These are phyloP conservation scores for Trichogramma evanescens DNA, from an alignment of 2,888 invertebrate species.

Conservation along the genomic window DNA sequence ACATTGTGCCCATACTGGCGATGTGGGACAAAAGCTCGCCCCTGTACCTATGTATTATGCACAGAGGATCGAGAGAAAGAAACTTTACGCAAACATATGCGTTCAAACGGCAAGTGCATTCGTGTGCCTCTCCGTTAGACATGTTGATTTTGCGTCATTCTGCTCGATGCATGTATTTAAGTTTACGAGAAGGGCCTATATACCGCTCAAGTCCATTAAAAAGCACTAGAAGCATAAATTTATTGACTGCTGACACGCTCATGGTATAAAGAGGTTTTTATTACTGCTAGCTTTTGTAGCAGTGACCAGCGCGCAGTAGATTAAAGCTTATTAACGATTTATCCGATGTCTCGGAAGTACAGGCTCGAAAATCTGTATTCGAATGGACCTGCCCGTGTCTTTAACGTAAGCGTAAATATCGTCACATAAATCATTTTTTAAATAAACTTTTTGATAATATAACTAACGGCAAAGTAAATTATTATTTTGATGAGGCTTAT, in stretches of 20 bases:
- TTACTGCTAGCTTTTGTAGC: neutral
- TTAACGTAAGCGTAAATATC: too few species aligned
- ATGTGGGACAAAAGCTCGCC: neutral
- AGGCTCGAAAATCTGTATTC: too few species aligned
- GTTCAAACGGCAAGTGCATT: neutral
- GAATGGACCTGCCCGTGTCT: too few species aligned
- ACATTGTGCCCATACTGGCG: neutral
- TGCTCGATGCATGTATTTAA: neutral
- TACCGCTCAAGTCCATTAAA: conserved; percentile 9
- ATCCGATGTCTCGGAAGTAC: too few species aligned
- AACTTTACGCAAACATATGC: neutral
- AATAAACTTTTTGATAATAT: neutral
- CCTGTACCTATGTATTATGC: too few species aligned
- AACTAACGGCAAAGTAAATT: neutral
- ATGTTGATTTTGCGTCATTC: conserved; percentile 9
- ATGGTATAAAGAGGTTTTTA: neutral
- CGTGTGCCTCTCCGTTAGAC: conserved; percentile 6
- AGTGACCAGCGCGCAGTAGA: neutral
- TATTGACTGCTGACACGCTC: conserved; percentile 13
- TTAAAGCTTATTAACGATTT: neutral
- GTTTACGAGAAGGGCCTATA: neutral
- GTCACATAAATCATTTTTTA: neutral
- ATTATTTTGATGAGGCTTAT: neutral
- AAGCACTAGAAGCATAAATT: conserved; percentile 12
- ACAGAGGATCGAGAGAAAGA: too few species aligned